Percentiles rank a stretch among this genome's conserved stretches.
Conservation (phyloP, 2,797 vertebrate species). For the Cyprinodon diabolis region DNA sequence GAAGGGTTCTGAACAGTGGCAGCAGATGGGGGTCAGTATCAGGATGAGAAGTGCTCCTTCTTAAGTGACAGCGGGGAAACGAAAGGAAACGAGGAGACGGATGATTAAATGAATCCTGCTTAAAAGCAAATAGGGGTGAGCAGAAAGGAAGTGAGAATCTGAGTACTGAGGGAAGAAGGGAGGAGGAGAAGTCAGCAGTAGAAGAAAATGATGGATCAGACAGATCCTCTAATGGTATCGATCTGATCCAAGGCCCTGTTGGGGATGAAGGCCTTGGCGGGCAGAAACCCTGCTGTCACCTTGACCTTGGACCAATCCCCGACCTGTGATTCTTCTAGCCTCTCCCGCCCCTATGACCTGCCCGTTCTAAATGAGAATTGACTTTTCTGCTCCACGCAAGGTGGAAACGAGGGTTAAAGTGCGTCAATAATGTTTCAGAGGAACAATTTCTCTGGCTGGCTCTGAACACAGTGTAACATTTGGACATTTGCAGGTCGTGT, state of each 20-base stretch:
- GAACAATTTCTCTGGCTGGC: conserved; percentile 89
- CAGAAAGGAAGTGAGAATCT: conserved; percentile 50
- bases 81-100: conserved; percentile 48
- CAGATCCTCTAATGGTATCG: conserved; percentile 87
- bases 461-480: conserved; percentile 83
- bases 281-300: conserved; percentile 84
- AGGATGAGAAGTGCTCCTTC: conserved; percentile 71
- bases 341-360: conserved; percentile 59
- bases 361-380: conserved; percentile 88
- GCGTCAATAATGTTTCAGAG: conserved; percentile 97
- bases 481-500: conserved; percentile 90
- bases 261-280: conserved; percentile 82
- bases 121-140: conserved; percentile 58
- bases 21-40: conserved; percentile 65
- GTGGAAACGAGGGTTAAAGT: conserved; percentile 91
- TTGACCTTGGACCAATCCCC: conserved; percentile 90
- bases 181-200: conserved; percentile 16
- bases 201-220: conserved; percentile 77
- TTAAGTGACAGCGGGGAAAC: conserved; percentile 40
- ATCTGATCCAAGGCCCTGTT: conserved; percentile 87
- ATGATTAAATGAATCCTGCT: conserved; percentile 67
- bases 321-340: conserved; percentile 62
- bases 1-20: conserved; percentile 39
- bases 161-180: conserved; percentile 17
- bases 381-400: conserved; percentile 79